Evolutionary conservation across 2,888 invertebrate genomes (phyloP).

Genomic region (Agriopis leucophaearia): DNA sequence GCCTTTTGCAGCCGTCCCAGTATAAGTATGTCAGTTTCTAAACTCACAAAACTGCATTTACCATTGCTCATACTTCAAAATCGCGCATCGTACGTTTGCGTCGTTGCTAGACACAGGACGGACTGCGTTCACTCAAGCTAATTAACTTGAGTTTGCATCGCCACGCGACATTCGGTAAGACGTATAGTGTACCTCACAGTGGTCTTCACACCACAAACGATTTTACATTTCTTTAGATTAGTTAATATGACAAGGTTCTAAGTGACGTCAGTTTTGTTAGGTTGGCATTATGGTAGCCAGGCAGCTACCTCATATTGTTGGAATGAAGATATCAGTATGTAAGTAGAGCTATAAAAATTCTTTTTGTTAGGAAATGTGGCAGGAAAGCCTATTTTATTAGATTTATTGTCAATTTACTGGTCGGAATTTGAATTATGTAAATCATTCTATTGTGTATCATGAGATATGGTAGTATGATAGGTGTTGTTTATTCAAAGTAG

Average conservation of each 20-base stretch:
- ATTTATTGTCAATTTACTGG: conserved; percentile 42
- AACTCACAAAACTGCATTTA: too few relatives aligned
- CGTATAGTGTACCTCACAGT: not conserved
- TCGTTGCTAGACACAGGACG: too few relatives aligned
- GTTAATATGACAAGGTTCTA: conserved; percentile 13
- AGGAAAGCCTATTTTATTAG: conserved; percentile 41
- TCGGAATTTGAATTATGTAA: conserved; percentile 37
- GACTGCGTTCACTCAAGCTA: too few relatives aligned
- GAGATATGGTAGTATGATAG: conserved; percentile 31
- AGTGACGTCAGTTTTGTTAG: not conserved
- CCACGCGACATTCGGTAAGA: too few relatives aligned
- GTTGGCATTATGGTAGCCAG: conserved; percentile 25
- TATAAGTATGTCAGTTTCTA: too few relatives aligned
- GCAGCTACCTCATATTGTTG: conserved; percentile 27
- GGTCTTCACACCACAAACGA: not conserved
- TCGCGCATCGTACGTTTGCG: too few relatives aligned
- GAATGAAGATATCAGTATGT: conserved; percentile 43
- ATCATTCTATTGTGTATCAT: conserved; percentile 26
- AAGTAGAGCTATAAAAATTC: conserved; percentile 42
- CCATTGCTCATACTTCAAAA: too few relatives aligned
- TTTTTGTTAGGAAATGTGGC: conserved; percentile 39
- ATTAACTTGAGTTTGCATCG: too few relatives aligned
- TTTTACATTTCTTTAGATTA: not conserved
- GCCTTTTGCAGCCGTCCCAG: too few relatives aligned
- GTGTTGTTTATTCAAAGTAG: conserved; percentile 8